Conservation (phyloP, 2,888 invertebrate species). For the Plebejus argus region DNA sequence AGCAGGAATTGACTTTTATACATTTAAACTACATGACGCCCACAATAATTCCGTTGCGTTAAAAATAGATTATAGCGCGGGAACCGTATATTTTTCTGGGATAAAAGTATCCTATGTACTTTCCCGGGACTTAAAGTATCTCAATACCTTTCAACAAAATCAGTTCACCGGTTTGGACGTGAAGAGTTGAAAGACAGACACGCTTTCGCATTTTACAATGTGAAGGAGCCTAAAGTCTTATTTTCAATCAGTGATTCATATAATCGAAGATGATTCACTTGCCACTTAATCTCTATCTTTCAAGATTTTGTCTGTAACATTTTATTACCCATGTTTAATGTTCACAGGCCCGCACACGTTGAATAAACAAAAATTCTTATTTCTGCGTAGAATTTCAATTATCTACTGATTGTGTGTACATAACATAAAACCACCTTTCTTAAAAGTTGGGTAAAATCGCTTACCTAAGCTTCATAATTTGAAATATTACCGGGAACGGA, state of each 20-base stretch:
- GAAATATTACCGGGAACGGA: not conserved
- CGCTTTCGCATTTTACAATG: not conserved
- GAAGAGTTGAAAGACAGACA: too few species aligned
- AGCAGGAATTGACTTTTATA: too few species aligned
- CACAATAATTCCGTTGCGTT: too few species aligned
- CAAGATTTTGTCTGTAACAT: conserved; percentile 61
- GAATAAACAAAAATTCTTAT: not conserved
- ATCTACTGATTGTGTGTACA: not conserved
- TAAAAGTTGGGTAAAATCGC: too few species aligned
- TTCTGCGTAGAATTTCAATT: conserved; percentile 23
- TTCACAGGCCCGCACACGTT: conserved; percentile 42
- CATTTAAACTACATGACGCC: too few species aligned
- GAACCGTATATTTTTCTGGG: too few species aligned
- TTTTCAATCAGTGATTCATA: conserved; percentile 47
- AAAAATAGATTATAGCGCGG: too few species aligned
- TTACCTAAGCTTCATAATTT: conserved; percentile 7
- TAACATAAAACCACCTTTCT: too few species aligned
- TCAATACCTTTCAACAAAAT: too few species aligned
- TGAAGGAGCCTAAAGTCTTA: not conserved
- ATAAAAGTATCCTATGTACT: too few species aligned
- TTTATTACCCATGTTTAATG: conserved; percentile 58
- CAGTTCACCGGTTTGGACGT: too few species aligned
- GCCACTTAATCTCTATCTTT: conserved; percentile 51
- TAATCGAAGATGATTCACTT: conserved; percentile 53
- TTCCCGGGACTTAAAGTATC: too few species aligned